Evolutionary conservation across 2,797 vertebrate species (phyloP), one percentile per base, ranked within the genome.

Genomic region (Darevskia mixta): DNA sequence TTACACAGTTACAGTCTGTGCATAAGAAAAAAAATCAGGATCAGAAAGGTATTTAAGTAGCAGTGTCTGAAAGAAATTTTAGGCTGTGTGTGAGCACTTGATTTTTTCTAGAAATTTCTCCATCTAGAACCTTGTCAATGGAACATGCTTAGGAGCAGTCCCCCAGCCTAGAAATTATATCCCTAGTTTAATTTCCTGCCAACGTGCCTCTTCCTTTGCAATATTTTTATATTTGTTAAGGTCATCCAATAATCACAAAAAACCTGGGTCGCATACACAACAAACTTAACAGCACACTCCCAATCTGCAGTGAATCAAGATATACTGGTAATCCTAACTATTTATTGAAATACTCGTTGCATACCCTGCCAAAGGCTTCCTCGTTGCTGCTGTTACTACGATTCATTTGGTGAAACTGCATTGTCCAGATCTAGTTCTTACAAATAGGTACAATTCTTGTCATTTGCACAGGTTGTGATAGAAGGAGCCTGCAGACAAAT

Each of bases 401-500:
- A 27, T 64, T 87, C 0, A 43, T 64, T 41, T 35, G 32, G 29
- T 86, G 3, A 88, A 83, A 84, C 80, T 13, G 4, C 82, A 71
- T 91, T 67, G 77, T 75, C 71, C 43, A 77, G 49, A 13, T 69
- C 87, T 43, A 83, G 45, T 45, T 58, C 3, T 43, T 25, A 0
- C 49, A 84, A 88, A 41, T 38, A 45, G 3, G 20, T 86, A 8
- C 73, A 43, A 66, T 73, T 78, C 1, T 5, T 84, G 8, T 17
- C 82, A 79, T 85, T 87, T 91, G 49, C 77, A 78, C 66, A 89
- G 91, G 7, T 89, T 92, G 58, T 71, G 66, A 2, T 85, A 84
- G 92, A 86, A 89, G 29, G n/a, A 93, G 81, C 20, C 66, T 91
- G 49, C 58, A 77, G 2, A 80, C 82, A 92, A 79, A 79, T 35